phyloP scores from a whole-genome alignment of 2,888 invertebrate genomes.

The Lissonota sp. region DNA sequence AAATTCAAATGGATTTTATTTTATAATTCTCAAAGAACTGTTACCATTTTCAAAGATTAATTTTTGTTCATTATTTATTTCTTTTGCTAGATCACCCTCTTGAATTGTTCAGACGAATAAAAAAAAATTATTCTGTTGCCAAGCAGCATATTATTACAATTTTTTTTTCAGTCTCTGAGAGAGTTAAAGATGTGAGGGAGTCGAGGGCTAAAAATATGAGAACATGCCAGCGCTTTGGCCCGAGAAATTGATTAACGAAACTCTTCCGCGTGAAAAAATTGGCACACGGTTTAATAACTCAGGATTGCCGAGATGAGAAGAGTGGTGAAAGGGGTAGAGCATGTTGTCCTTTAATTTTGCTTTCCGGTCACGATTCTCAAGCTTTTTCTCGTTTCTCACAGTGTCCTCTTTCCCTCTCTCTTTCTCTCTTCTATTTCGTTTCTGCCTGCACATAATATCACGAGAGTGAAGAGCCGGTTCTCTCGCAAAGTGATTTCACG shows the following conservation, averaged over 20 bases:
- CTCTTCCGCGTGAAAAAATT: slow-evolving; percentile 1
- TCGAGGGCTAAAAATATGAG: background rate
- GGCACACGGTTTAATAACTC: slow-evolving; percentile 48
- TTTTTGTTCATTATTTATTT: too few species aligned
- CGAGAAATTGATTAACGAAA: too few species aligned
- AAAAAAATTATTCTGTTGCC: too few species aligned
- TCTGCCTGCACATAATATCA: slow-evolving; percentile 3
- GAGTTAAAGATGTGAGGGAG: too few species aligned
- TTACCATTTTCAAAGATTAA: too few species aligned
- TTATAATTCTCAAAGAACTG: too few species aligned
- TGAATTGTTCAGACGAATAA: too few species aligned
- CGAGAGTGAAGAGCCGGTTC: slow-evolving; percentile 43
- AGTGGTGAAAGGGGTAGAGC: background rate
- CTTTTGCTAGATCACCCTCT: too few species aligned
- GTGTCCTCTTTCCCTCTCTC: background rate
- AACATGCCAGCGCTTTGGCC: too few species aligned
- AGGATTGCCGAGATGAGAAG: slow-evolving; percentile 27
- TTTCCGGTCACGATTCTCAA: slow-evolving; percentile 8
- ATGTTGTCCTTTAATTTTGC: slow-evolving; percentile 25
- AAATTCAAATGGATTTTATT: too few species aligned
- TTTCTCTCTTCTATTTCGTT: slow-evolving; percentile 1
- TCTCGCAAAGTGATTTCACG: slow-evolving; percentile 67
- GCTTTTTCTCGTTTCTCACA: slow-evolving; percentile 16
- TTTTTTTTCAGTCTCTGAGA: too few species aligned
- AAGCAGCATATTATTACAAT: too few species aligned